Evolutionary conservation across 2,113 vertebrate genomes (phyloP).

Genomic region (Sapajus apella): DNA sequence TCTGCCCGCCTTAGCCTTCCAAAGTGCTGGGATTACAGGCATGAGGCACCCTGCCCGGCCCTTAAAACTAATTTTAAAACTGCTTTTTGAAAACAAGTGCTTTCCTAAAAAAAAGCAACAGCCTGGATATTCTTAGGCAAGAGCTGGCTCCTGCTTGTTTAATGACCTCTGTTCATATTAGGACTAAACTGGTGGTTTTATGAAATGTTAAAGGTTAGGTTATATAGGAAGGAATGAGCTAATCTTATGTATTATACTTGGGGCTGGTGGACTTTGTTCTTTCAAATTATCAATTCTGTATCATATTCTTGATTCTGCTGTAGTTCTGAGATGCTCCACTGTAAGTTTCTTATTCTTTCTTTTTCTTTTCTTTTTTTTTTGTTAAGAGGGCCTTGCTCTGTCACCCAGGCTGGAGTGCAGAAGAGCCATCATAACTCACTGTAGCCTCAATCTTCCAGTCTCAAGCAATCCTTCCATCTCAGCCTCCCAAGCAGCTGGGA

Average conservation of each 20-base stretch:
- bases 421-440: too few relatives aligned
- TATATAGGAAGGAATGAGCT: not conserved
- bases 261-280: not conserved
- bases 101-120: not conserved
- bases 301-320: not conserved
- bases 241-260: not conserved
- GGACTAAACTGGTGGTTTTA: not conserved
- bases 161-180: not conserved
- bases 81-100: not conserved
- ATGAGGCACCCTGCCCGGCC: not conserved
- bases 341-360: not conserved
- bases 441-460: too few relatives aligned
- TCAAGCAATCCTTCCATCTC: too few relatives aligned
- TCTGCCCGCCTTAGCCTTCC: too few relatives aligned
- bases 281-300: not conserved
- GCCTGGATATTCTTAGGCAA: not conserved
- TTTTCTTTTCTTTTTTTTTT: too few relatives aligned
- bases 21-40: too few relatives aligned
- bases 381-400: too few relatives aligned
- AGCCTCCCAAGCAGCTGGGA: too few relatives aligned
- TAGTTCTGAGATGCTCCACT: not conserved
- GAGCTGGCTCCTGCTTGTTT: not conserved
- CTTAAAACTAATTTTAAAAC: slow-evolving; percentile 38
- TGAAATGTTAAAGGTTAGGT: not conserved
- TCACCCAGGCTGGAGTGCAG: too few relatives aligned